A percentile compares a stretch with the other conserved stretches of the same genome.
These are phyloP conservation scores for Pogonus chalceus DNA, from an alignment of 1,140 invertebrate species.

Conservation along the genomic window DNA sequence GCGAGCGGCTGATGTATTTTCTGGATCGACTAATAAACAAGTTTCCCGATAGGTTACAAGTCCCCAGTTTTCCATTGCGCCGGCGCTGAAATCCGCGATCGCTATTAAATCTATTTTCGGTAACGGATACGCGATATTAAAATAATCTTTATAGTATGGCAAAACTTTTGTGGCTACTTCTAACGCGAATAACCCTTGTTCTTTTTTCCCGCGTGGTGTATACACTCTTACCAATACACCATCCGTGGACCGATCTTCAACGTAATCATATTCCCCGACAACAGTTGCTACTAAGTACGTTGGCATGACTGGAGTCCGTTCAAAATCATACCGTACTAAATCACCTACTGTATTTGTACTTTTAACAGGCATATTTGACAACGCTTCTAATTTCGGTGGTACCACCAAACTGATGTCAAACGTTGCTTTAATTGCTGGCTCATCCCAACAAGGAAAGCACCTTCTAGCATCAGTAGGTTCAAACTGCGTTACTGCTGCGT, in stretches of 20 bases:
- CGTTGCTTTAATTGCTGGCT: constrained; percentile 88
- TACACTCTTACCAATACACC: constrained; percentile 84
- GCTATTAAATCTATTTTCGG: constrained; percentile 95
- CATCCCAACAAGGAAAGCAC: constrained; percentile 97
- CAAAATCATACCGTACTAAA: constrained; percentile 61
- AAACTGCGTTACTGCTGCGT: constrained; percentile 87
- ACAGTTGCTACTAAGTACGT: constrained; percentile 90
- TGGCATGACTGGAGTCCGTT: constrained; percentile 88
- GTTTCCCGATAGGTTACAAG: constrained; percentile 74
- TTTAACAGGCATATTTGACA: constrained; percentile 89
- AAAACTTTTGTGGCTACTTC: constrained; percentile 77
- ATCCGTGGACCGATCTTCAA: constrained; percentile 71
- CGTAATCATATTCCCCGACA: constrained; percentile 89
- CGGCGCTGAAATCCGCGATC: constrained; percentile 83
- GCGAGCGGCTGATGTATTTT: constrained; percentile 70
- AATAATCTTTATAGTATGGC: constrained; percentile 90
- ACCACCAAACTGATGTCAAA: constrained; percentile 84
- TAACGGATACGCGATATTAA: constrained; percentile 88
- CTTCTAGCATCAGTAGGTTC: constrained; percentile 85
- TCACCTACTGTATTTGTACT: constrained; percentile 40
- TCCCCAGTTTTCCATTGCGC: constrained; percentile 98
- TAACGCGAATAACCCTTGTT: constrained; percentile 86
- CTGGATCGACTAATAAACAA: constrained; percentile 70
- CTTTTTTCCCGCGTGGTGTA: constrained; percentile 82
- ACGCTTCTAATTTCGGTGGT: constrained; percentile 62